These are phyloP conservation scores for Aproaerema taeniolella DNA, from an alignment of 2,888 invertebrate genomes.

Conservation along the genomic window DNA sequence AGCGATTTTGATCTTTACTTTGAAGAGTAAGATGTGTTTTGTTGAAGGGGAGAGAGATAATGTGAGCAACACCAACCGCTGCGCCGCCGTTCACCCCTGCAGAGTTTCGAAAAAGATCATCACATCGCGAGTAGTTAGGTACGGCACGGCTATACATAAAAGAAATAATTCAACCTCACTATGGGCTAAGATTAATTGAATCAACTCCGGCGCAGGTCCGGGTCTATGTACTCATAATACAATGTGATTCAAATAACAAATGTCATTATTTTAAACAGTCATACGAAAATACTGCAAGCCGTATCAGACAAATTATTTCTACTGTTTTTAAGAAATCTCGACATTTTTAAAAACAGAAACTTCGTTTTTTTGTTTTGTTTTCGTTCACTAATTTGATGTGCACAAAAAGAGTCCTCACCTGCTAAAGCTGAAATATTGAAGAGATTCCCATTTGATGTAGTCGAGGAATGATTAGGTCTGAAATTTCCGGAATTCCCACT, in stretches of 20 bases:
- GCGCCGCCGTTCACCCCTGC: slow-evolving; percentile 53
- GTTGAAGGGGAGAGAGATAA: slow-evolving; percentile 14
- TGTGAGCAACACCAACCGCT: slow-evolving; percentile 36
- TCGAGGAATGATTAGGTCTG: no score
- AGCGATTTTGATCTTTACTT: slow-evolving; percentile 48
- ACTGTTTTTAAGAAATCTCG: no score
- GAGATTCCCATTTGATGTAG: no score
- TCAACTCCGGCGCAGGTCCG: slow-evolving; percentile 7
- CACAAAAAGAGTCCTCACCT: no score
- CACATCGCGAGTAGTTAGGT: slow-evolving; percentile 24
- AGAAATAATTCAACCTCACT: slow-evolving; percentile 7
- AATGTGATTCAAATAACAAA: slow-evolving; percentile 6
- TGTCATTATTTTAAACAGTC: slow-evolving; percentile 1
- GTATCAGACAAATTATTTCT: no score
- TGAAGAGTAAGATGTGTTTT: slow-evolving; percentile 20
- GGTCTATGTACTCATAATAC: slow-evolving; percentile 5
- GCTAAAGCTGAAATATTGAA: no score
- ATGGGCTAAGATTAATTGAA: slow-evolving; percentile 10
- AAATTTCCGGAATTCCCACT: no score
- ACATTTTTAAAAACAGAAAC: no score
- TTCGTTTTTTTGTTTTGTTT: no score
- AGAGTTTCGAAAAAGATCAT: slow-evolving; percentile 50
- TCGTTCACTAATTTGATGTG: no score
- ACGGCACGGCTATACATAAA: slow-evolving; percentile 17
- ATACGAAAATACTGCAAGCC: no score